A percentile compares a stretch with the other conserved stretches of the same genome.
phyloP scores from a whole-genome alignment of 1,140 invertebrate genomes.

The Formica selysi region DNA sequence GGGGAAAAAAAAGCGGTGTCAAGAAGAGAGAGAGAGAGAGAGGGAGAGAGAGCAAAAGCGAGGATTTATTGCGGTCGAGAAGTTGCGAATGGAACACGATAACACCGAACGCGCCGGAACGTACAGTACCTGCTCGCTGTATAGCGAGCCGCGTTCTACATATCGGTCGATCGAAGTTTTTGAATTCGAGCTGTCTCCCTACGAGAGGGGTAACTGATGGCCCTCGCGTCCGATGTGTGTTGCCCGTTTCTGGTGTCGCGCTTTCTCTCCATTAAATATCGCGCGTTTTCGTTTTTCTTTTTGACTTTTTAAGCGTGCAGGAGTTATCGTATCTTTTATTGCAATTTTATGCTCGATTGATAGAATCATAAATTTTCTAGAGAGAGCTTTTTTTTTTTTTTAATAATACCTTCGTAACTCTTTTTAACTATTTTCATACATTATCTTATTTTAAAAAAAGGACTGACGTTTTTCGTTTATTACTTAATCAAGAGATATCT shows the following conservation, averaged over 20 bases:
- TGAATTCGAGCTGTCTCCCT: conserved; percentile 55
- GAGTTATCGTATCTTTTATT: conserved; percentile 37
- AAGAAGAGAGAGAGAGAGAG: neutral
- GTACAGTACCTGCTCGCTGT: conserved; percentile 54
- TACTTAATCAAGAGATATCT: neutral
- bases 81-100: conserved; percentile 68
- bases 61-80: conserved; percentile 66
- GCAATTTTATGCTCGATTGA: conserved; percentile 32
- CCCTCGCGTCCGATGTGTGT: conserved; percentile 27
- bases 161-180: conserved; percentile 62
- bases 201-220: conserved; percentile 43
- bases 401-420: neutral
- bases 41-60: neutral
- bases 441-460: neutral
- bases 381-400: neutral
- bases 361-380: conserved; percentile 5
- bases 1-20: conserved; percentile 3
- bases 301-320: conserved; percentile 22
- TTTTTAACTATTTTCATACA: neutral
- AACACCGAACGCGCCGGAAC: conserved; percentile 67
- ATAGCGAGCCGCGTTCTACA: conserved; percentile 53
- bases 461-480: neutral
- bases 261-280: conserved; percentile 7
- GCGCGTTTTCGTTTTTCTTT: neutral
- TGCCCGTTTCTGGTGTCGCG: neutral